Base-by-base conservation (phyloP, 2,113 vertebrate species). In the Rhinogobius similis region DNA sequence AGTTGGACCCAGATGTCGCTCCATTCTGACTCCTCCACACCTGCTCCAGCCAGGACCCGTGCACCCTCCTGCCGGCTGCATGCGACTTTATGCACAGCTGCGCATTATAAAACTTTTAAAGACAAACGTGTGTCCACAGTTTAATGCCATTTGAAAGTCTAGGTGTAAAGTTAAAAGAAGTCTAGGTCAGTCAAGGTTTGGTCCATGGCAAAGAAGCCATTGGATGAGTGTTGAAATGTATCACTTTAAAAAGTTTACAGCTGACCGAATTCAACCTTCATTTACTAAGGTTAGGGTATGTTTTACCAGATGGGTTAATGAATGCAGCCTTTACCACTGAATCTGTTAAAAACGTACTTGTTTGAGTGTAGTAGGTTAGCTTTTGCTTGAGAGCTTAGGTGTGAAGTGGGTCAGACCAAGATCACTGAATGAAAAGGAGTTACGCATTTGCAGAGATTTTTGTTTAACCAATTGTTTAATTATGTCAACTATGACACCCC, bases 321-420 rank as follows among this genome's bases (percentile, higher is more conserved):
- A 9, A 12, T 10, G 10, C 48, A 67, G 23, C 10, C 16, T n/a
- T 10, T 23, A 55, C 2, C 8, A 5, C 5, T 36, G 29, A 18
- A 58, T 6, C 26, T 29, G 55, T 55, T 26, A 26, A 55, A n/a
- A 26, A 14, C 16, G 4, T 52, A 5, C 53, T 13, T 55, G 21
- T 58, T 5, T 56, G 53, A 58, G 23, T 24, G 1, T 24, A 21
- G 23, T 12, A 53, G 21, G 24, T 13, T 56, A 26, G 24, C 53
- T 16, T 26, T 56, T 27, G 24, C 27, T 56, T 16, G 43, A 65
- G 7, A 5, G 10, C 21, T 65, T n/a, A 50, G 13, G 21, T n/a
- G 8, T 48, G 50, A 77, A 59, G 27, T 65, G 53, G 68, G 59
- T 72, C 68, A 77, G 59, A 70, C 53, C 55, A 76, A 70, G 29